These are phyloP conservation scores for Thaumatotibia leucotreta DNA, from an alignment of 1,140 invertebrate genomes.

Conservation along the genomic window DNA sequence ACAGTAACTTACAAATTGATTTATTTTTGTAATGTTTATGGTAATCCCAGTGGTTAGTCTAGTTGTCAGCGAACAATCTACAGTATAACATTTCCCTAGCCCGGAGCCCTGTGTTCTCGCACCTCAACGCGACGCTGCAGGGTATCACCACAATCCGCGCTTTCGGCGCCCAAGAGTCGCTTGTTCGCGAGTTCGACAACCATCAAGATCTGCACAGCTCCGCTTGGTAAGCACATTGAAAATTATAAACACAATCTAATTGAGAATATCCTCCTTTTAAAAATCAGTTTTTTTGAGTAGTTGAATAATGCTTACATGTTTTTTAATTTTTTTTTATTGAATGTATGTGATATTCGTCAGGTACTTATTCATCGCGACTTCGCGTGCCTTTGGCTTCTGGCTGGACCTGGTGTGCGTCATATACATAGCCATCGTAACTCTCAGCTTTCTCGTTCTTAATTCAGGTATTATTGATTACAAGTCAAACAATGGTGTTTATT, in stretches of 20 bases:
- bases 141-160: conserved; percentile 94
- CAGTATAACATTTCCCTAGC: conserved; percentile 62
- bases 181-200: conserved; percentile 88
- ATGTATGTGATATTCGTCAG: conserved; percentile 23
- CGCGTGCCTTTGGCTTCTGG: conserved; percentile 86
- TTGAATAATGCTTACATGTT: no score
- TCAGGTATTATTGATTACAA: conserved; percentile 70
- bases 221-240: conserved; percentile 76
- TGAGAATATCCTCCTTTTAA: no score
- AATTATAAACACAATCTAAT: no score
- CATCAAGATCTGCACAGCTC: conserved; percentile 85
- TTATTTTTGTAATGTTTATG: no score
- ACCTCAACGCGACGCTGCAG: conserved; percentile 91
- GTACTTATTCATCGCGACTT: conserved; percentile 80
- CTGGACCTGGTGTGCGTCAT: conserved; percentile 86
- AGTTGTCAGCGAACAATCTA: neutral
- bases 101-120: conserved; percentile 89
- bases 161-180: conserved; percentile 85
- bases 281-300: no score
- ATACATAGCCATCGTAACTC: conserved; percentile 83
- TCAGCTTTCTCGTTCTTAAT: conserved; percentile 82
- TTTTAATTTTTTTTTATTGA: no score
- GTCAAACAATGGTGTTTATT: no score
- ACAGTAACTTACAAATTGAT: no score
- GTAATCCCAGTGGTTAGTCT: neutral